A percentile compares a stretch with the other conserved stretches of the same genome.
Evolutionary conservation across 2,888 invertebrate species (phyloP).

Genomic region (Caenorhabditis uteleia): DNA sequence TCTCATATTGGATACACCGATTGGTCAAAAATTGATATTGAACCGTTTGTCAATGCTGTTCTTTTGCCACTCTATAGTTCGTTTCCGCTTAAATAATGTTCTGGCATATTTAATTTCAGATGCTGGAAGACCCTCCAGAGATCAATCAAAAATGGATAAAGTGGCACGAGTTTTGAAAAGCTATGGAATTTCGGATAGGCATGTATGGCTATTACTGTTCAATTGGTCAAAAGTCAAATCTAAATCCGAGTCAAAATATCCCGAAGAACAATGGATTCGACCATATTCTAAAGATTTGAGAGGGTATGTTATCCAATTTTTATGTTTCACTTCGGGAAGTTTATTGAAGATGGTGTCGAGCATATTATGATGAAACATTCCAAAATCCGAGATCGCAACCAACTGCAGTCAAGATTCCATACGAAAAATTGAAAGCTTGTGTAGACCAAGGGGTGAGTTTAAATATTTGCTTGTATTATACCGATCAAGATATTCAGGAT

Average conservation of each 20-base stretch:
- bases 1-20: conserved; percentile 46
- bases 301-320: conserved; percentile 9
- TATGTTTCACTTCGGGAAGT: background rate
- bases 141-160: conserved; percentile 26
- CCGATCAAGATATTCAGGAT: conserved; percentile 26
- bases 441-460: conserved; percentile 27
- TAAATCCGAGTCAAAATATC: conserved; percentile 5
- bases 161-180: conserved; percentile 37
- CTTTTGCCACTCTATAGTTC: conserved; percentile 48
- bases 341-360: conserved; percentile 30
- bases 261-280: conserved; percentile 14
- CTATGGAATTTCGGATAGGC: conserved; percentile 37
- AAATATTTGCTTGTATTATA: background rate
- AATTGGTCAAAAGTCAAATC: conserved; percentile 36
- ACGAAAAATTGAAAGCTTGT: conserved; percentile 35
- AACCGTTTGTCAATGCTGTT: conserved; percentile 25
- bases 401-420: conserved; percentile 8
- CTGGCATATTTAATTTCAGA: conserved; percentile 9
- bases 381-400: conserved; percentile 13
- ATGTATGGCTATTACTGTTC: conserved; percentile 35
- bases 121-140: conserved; percentile 10
- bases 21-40: conserved; percentile 34
- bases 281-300: conserved; percentile 30
- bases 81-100: background rate
- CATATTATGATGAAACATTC: conserved; percentile 34